Conservation (phyloP, 2,888 invertebrate genomes). For the Cephalotes varians region DNA sequence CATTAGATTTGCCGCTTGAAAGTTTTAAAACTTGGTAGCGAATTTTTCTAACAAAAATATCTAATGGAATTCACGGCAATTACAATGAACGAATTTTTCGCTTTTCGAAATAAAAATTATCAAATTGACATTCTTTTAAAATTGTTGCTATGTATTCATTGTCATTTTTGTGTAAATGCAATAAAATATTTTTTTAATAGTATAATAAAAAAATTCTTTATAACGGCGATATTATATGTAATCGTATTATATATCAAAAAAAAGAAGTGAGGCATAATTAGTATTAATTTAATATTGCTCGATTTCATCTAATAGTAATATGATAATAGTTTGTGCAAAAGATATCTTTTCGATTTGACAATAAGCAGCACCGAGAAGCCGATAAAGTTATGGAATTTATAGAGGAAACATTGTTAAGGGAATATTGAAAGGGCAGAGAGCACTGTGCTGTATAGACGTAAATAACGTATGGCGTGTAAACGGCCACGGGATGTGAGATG, state of each 20-base stretch:
- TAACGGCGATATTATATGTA: neutral
- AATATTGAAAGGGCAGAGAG: constrained; percentile 30
- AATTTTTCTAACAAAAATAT: constrained; percentile 1
- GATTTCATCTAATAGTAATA: neutral
- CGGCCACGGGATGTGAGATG: constrained; percentile 35
- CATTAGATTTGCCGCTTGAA: neutral
- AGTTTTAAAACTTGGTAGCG: neutral
- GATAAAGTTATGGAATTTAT: constrained; percentile 25
- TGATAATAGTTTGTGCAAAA: neutral
- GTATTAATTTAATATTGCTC: neutral
- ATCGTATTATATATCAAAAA: too few species aligned
- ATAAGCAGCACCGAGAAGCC: neutral
- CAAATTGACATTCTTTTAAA: neutral
- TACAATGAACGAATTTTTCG: neutral
- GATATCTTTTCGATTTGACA: neutral
- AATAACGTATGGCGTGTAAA: constrained; percentile 46
- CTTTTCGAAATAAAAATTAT: neutral
- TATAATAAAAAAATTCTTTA: neutral
- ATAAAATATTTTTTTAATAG: neutral
- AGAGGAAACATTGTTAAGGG: constrained; percentile 22
- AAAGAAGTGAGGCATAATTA: neutral
- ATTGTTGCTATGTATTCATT: neutral
- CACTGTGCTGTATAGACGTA: constrained; percentile 19
- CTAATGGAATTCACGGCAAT: neutral
- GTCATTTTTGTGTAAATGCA: neutral